Base-by-base conservation (phyloP, 2,797 vertebrate species). In the Enteromius trimaculatus region DNA sequence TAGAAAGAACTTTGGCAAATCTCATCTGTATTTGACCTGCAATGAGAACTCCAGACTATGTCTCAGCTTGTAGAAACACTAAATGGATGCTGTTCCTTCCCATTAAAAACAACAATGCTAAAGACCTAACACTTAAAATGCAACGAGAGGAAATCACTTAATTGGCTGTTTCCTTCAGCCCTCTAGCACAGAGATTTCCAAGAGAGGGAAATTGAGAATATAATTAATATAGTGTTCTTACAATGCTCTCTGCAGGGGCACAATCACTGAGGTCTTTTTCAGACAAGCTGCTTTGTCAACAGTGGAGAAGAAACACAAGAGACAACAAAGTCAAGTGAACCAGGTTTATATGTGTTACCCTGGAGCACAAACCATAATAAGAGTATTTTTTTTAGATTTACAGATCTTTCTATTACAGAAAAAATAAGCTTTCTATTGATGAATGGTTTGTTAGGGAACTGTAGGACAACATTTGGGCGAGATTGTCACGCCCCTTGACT, bases 131-230 rank as follows among this genome's bases (percentile, higher is more conserved):
- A 62, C 29, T 81, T 82, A 71, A 66, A 80, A 66, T 69, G 60
- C 79, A 83, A 86, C 60, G 49, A 82, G 31, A 81, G 74, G 77
- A 82, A 81, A 88, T 85, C 44, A 80, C 76, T 86, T 87, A 80
- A 82, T 82, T 83, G 82, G 49, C 42, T 42, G 70, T 70, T 86
- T 81, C 71, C 72, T 80, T 77, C 76, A 78, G 68, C 81, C 62
- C 55, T 58, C 5, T 75, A 55, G 69, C 65, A 47, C 70, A 71
- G 55, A 17, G 37, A 29, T 72, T 34, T 70, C 64, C 60, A 37
- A 49, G 42, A 75, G 49, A 75, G 55, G 26, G 37, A 62, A 78
- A 65, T 71, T 13, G 65, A 53, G 68, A 62, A 75, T 55, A 60
- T 80, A 84, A 88, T 80, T 84, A 86, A 80, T 81, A 80, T 76